Conservation (phyloP, 2,113 vertebrate species). For the Ctenomys sociabilis region DNA sequence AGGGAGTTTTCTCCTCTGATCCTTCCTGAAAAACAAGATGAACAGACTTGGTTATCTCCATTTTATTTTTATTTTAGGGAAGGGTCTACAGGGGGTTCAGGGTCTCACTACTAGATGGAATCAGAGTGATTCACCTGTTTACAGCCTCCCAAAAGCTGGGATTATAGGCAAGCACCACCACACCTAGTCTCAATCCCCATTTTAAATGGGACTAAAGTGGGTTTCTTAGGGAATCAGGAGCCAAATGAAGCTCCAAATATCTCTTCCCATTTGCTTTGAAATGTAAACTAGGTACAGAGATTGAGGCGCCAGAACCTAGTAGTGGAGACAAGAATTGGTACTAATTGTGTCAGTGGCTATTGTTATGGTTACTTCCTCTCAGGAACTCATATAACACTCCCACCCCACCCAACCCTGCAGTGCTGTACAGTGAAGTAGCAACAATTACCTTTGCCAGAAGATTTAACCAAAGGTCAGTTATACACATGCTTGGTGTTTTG, state of each 20-base stretch:
- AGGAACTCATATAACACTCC: background rate
- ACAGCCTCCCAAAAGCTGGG: too few species aligned
- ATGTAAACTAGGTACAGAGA: slow-evolving; percentile 45
- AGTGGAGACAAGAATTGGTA: background rate
- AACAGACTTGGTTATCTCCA: background rate
- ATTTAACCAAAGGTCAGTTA: background rate
- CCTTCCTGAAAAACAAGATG: background rate
- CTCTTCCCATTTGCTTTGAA: slow-evolving; percentile 26
- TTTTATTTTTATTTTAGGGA: background rate
- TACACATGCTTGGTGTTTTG: background rate
- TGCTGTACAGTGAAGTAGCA: background rate
- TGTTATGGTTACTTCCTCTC: background rate
- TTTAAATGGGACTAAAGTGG: background rate
- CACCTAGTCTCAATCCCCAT: too few species aligned
- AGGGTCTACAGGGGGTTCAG: too few species aligned
- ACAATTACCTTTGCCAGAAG: background rate
- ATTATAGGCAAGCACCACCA: too few species aligned
- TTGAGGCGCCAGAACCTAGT: background rate
- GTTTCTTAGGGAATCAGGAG: slow-evolving; percentile 48
- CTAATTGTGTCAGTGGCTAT: background rate
- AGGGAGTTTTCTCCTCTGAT: slow-evolving; percentile 59
- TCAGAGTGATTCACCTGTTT: too few species aligned
- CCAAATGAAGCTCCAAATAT: slow-evolving; percentile 18
- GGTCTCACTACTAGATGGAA: too few species aligned
- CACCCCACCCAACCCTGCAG: background rate